Evolutionary conservation across 2,113 vertebrate species (phyloP).

Genomic region (Haemorhous mexicanus): DNA sequence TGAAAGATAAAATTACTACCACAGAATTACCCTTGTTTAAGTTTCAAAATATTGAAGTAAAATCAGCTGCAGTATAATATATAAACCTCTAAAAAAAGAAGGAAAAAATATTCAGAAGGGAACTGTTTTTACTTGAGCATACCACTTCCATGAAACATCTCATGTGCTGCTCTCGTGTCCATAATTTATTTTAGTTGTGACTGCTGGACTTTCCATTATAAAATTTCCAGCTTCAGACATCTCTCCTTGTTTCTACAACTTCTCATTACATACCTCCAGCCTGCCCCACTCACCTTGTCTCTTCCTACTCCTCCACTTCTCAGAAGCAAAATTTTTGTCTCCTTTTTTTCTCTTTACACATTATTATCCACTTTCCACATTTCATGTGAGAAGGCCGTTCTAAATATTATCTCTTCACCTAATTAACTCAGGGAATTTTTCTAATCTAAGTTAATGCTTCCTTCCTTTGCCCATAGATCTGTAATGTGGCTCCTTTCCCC

Average conservation of each 20-base stretch:
- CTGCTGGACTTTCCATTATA: conserved; percentile 25
- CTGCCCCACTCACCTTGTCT: background rate
- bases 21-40: background rate
- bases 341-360: background rate
- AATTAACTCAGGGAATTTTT: background rate
- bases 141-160: background rate
- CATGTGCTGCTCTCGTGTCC: background rate
- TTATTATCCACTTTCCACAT: background rate
- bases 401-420: background rate
- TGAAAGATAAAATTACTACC: background rate
- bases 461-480: background rate
- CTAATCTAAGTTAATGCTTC: background rate
- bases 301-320: background rate
- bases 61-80: background rate
- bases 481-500: background rate
- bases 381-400: background rate
- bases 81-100: background rate
- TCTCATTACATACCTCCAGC: background rate
- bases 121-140: background rate
- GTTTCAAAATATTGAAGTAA: background rate
- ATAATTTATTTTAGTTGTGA: background rate
- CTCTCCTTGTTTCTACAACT: background rate
- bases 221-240: background rate
- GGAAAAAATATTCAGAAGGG: background rate
- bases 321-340: background rate